Evolutionary conservation across 2,888 invertebrate species (phyloP), one percentile per base, ranked within the genome.

Genomic region (Sarcophaga subvicina): DNA sequence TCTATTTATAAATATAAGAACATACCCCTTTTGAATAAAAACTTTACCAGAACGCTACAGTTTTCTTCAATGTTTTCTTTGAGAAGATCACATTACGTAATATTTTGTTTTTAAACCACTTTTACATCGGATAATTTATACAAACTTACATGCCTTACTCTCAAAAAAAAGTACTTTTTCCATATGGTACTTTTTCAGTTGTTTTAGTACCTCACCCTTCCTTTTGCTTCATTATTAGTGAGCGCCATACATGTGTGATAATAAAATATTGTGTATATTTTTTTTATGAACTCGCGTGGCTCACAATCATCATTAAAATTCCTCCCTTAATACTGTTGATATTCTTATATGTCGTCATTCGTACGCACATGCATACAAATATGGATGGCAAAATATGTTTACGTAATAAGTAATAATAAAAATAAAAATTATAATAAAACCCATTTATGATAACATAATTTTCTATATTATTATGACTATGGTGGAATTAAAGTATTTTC

Each of bases 241-340:
- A 17, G 54, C 37, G 37, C 20, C n/a, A 22, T 64, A 73, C 27
- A 62, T 25, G 22, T 76, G 63, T 81, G 59, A 69, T 60, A 67
- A 69, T 70, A 73, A n/a, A 72, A 59, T 62, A 63, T 79, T 79
- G 59, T 79, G 59, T 75, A 64, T 80, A 20, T 63, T 45, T 73
- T 45, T 79, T 83, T 84, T 82, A 83, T 84, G 81, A 82, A 87
- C 67, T 85, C 82, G 84, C 81, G 81, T 84, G 82, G 82, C 84
- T 76, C 49, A 76, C 72, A 71, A 69, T 72, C 71, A 80, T 86
- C 72, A 83, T 83, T 72, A 83, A 80, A 81, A 83, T 73, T 83
- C 83, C 83, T 83, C 83, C 86, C 83, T 72, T 83, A 59, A 80
- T 80, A 83, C 69, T 47, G 47, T 76, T 70, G 64, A n/a, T 76